Evolutionary conservation across 2,113 vertebrate species (phyloP).

Genomic region (Marmota flaviventris): DNA sequence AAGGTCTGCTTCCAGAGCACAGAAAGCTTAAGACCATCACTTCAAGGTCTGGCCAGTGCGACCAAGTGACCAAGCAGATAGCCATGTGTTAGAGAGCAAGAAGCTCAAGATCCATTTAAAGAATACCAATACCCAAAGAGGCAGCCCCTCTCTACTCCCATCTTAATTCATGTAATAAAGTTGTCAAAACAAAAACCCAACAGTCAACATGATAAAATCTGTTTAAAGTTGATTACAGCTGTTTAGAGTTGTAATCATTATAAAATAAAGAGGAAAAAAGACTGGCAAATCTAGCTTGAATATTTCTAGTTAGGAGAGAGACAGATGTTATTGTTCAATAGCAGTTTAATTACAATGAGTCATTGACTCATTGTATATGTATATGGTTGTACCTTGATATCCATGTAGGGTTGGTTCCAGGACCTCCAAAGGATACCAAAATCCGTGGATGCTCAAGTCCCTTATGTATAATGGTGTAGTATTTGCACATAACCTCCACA

Average conservation of each 20-base stretch:
- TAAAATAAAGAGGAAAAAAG: background rate
- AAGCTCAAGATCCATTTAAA: background rate
- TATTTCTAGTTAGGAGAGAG: background rate
- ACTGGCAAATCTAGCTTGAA: background rate
- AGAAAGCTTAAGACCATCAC: background rate
- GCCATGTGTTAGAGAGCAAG: background rate
- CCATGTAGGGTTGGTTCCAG: background rate
- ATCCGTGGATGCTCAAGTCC: background rate
- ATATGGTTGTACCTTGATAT: background rate
- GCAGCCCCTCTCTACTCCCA: background rate
- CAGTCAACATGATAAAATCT: slow-evolving; percentile 1
- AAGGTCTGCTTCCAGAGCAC: background rate
- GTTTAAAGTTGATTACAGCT: background rate
- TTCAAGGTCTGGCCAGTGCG: background rate
- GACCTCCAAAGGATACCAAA: background rate
- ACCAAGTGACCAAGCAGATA: background rate
- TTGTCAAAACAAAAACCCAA: background rate
- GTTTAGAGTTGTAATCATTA: background rate
- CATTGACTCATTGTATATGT: background rate
- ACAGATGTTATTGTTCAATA: background rate
- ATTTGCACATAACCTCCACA: background rate
- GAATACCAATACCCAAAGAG: background rate
- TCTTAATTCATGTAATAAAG: background rate
- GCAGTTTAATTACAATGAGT: background rate
- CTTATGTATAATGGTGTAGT: background rate